Base-by-base conservation (phyloP, 1,140 invertebrate species). In the Palaemon carinicauda region DNA sequence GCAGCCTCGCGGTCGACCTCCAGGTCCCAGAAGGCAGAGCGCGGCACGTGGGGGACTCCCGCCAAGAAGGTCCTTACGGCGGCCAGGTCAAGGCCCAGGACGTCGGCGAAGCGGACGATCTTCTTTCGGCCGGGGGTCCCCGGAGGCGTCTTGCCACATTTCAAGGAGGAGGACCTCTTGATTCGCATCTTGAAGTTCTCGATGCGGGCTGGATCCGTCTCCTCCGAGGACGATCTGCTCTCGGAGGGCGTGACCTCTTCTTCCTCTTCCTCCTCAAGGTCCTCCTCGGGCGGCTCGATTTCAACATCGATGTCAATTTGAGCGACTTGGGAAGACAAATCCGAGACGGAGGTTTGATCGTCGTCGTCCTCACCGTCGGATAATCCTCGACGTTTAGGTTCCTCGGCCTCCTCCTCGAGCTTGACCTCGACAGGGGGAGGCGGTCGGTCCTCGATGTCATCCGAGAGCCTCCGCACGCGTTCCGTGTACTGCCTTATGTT, bases 71-170 rank as follows among this genome's bases (percentile, higher is more conserved):
- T 97, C 90, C 96, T 94, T 0, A 98, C 95, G 90, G 97, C 96
- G 15, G 96, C 97, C 87, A 99, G 92, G 92, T 99, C 97, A 10
- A 99, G 92, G 0, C 98, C 98, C 50, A 99, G 92, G 1, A 96
- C 97, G 90, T 99, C 98, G 0, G 97, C 98, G 91, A 99, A 99
- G 21, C 97, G 93, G 0, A 98, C 97, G 52, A 98, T 98, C 92
- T 98, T 99, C 91, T 98, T 98, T 0, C 95, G 93, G 3, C 95
- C 94, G 0, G 96, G 96, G 14, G 96, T 97, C 1, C 96, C 96
- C 0, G 97, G 97, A 27, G 97, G 97, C 0, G 96, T 98, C 92
- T 98, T 98, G 0, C 96, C 95, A 0, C 95, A 95, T 92, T 97
- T 98, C 19, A 98, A 91, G 0, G 96, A 98, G 0, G 97, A 97